Conservation (phyloP, 2,888 invertebrate species). For the Galerucella pusilla region DNA sequence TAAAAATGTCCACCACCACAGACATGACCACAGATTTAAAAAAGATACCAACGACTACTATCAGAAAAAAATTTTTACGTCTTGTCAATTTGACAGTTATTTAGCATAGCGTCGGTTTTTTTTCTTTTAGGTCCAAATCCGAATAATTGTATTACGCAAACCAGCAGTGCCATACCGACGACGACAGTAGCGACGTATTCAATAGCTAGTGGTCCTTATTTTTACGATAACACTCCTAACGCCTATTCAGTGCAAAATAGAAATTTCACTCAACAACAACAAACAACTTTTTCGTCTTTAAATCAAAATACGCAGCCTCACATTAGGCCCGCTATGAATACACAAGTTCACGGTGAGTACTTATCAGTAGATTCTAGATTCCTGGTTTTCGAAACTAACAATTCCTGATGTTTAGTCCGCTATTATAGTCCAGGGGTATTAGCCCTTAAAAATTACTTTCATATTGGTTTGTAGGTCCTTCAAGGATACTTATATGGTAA, state of each 20-base stretch:
- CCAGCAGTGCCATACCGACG: slow-evolving; percentile 54
- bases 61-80: neutral
- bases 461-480: too few species aligned
- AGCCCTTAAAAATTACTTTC: too few species aligned
- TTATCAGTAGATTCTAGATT: neutral
- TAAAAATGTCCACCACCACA: too few species aligned
- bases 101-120: slow-evolving; percentile 8
- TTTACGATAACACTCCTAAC: slow-evolving; percentile 60
- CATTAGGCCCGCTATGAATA: slow-evolving; percentile 55
- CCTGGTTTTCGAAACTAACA: neutral
- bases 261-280: slow-evolving; percentile 56
- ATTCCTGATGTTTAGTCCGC: neutral
- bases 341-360: slow-evolving; percentile 59
- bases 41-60: too few species aligned
- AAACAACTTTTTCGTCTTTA: slow-evolving; percentile 53
- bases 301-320: slow-evolving; percentile 58
- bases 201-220: slow-evolving; percentile 60
- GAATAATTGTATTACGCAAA: slow-evolving; percentile 50
- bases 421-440: too few species aligned
- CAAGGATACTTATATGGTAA: too few species aligned
- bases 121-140: slow-evolving; percentile 53
- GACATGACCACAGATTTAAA: too few species aligned
- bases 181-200: slow-evolving; percentile 60
- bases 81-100: slow-evolving; percentile 15
- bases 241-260: slow-evolving; percentile 58